Conservation (phyloP, 2,888 invertebrate genomes). For the Teleogryllus oceanicus region DNA sequence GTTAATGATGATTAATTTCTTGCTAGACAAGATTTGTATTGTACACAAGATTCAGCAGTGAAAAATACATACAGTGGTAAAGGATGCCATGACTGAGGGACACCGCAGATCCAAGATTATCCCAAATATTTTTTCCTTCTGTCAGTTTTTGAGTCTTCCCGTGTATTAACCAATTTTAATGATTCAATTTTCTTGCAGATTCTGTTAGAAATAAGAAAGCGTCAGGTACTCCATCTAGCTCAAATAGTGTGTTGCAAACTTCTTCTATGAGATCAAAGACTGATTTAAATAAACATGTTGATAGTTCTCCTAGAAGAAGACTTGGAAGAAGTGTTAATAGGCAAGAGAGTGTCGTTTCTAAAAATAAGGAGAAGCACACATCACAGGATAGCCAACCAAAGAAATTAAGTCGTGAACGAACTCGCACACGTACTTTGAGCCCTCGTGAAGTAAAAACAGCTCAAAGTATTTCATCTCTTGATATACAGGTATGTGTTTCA, state of each 20-base stretch:
- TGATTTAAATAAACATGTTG: not conserved
- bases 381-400: constrained; percentile 20
- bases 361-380: not conserved
- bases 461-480: not conserved
- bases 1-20: no score
- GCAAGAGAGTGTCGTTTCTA: not conserved
- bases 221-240: not conserved
- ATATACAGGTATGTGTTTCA: no score
- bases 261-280: not conserved
- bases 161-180: not conserved
- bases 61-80: no score
- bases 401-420: constrained; percentile 36
- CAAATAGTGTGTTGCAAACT: not conserved
- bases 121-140: not conserved
- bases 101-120: not conserved
- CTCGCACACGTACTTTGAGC: constrained; percentile 44
- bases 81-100: not conserved
- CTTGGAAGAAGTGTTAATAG: not conserved
- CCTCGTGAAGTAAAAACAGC: constrained; percentile 44
- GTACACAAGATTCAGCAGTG: no score
- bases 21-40: no score
- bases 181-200: not conserved
- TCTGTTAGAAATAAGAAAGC: not conserved
- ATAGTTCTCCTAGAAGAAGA: not conserved
- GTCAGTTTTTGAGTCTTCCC: not conserved